phyloP scores from a whole-genome alignment of 2,888 invertebrate genomes.

The Calameuta filiformis region DNA sequence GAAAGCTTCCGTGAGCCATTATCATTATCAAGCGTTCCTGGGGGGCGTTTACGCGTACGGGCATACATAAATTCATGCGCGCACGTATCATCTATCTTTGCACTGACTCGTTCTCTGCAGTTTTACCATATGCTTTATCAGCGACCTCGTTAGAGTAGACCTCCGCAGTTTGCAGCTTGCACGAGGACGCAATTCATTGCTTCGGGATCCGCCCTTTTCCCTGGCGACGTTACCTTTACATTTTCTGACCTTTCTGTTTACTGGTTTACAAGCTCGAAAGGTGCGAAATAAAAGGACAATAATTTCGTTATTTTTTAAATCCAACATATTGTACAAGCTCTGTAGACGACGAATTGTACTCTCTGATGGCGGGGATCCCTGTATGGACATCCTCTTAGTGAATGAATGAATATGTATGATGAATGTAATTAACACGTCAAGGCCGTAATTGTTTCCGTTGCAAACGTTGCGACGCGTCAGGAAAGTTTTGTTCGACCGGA shows the following conservation, averaged over 20 bases:
- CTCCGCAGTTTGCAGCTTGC: not conserved
- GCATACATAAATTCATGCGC: slow-evolving; percentile 20
- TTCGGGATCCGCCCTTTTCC: not conserved
- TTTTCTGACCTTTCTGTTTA: not conserved
- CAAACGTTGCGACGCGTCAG: slow-evolving; percentile 14
- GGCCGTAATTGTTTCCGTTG: slow-evolving; percentile 53
- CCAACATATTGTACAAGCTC: not conserved
- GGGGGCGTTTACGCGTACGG: slow-evolving; percentile 25
- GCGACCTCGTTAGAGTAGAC: slow-evolving; percentile 12
- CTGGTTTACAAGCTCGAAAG: not conserved
- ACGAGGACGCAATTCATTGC: not conserved
- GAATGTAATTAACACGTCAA: slow-evolving; percentile 57
- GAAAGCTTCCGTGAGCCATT: not conserved
- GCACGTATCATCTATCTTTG: slow-evolving; percentile 24
- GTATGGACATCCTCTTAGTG: slow-evolving; percentile 45
- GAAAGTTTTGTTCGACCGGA: not conserved
- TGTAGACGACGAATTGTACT: not conserved
- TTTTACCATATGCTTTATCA: slow-evolving; percentile 15
- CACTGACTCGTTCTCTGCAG: not conserved
- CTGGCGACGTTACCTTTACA: not conserved
- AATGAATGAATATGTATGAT: slow-evolving; percentile 55
- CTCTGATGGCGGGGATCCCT: slow-evolving; percentile 7
- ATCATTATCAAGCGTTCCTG: not conserved
- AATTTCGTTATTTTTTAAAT: not conserved
- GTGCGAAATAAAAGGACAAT: not conserved